Conservation (phyloP, 2,797 vertebrate genomes). For the Lindbergichthys nudifrons region DNA sequence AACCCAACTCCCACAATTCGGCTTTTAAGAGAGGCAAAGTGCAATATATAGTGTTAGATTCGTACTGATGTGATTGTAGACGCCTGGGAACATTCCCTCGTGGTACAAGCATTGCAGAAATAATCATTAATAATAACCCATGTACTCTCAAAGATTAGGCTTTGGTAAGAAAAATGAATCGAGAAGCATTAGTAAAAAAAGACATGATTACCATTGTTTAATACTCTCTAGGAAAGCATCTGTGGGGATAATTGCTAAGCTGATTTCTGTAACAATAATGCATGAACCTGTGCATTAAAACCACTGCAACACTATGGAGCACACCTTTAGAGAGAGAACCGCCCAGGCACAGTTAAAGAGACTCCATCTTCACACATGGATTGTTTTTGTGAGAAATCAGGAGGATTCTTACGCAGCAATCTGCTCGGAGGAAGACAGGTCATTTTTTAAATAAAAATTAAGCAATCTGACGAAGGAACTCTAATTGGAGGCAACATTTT, state of each 20-base stretch:
- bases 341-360: slow-evolving; percentile 9
- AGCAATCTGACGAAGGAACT: slow-evolving; percentile 48
- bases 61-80: not conserved
- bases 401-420: slow-evolving; percentile 16
- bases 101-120: not conserved
- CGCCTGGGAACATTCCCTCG: not conserved
- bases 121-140: not conserved
- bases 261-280: slow-evolving; percentile 47
- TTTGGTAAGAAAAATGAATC: too few relatives aligned
- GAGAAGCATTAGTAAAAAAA: too few relatives aligned
- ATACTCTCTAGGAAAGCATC: slow-evolving; percentile 67
- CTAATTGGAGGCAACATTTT: slow-evolving; percentile 62
- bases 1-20: not conserved
- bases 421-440: slow-evolving; percentile 32
- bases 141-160: not conserved
- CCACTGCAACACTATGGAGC: slow-evolving; percentile 51
- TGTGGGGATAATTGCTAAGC: slow-evolving; percentile 66
- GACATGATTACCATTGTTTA: slow-evolving; percentile 36
- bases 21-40: not conserved
- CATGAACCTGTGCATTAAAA: slow-evolving; percentile 64
- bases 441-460: slow-evolving; percentile 56
- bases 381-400: slow-evolving; percentile 22
- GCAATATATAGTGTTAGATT: too few relatives aligned
- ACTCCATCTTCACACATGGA: slow-evolving; percentile 26
- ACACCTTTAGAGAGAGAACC: slow-evolving; percentile 26